A percentile compares a stretch with the other conserved stretches of the same genome.
Conservation (phyloP, 2,797 vertebrate genomes). For the Aphelocoma californica region DNA sequence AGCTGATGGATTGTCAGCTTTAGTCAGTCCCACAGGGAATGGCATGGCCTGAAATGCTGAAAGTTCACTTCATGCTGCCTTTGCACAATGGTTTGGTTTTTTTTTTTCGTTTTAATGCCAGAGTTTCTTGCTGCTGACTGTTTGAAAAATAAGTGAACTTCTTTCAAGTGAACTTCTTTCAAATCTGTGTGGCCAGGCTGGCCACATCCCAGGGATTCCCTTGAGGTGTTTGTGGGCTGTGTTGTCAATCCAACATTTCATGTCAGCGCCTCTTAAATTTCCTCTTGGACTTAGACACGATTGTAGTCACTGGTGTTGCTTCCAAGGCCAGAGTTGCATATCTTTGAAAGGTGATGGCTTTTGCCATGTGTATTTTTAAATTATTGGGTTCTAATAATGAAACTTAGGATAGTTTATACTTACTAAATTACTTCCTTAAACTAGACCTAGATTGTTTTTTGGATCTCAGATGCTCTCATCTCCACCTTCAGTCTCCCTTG, state of each 20-base stretch:
- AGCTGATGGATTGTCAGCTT: slow-evolving; percentile 42
- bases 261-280: neutral
- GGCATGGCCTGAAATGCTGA: neutral
- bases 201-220: neutral
- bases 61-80: slow-evolving; percentile 15
- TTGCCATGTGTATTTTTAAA: neutral
- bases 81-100: neutral
- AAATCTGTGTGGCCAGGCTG: neutral
- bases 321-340: neutral
- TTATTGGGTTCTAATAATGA: neutral
- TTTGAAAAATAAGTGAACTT: neutral
- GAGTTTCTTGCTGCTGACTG: neutral
- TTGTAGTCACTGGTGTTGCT: neutral
- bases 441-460: neutral
- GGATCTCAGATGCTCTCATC: neutral
- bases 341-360: neutral
- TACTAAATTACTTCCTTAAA: neutral
- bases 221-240: neutral
- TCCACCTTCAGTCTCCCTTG: neutral
- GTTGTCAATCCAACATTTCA: neutral
- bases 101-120: neutral
- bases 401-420: neutral
- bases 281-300: neutral
- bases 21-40: slow-evolving; percentile 16
- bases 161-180: neutral